Percentiles rank a stretch among this genome's conserved stretches.
Evolutionary conservation across 2,888 invertebrate species (phyloP).

Genomic region (Cheilosia variabilis): DNA sequence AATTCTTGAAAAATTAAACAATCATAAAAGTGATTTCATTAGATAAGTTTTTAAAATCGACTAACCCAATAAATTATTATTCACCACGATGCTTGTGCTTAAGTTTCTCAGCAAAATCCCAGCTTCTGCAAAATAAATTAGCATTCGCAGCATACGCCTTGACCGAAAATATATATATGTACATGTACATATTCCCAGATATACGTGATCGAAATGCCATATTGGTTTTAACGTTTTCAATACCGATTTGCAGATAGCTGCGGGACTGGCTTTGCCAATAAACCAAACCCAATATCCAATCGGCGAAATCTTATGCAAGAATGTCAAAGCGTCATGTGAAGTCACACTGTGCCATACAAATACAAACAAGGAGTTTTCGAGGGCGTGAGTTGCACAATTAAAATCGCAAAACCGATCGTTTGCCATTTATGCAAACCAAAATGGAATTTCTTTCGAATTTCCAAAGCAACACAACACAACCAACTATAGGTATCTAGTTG

Average conservation of each 20-base stretch:
- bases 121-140: constrained; percentile 13
- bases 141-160: constrained; percentile 12
- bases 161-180: constrained; percentile 16
- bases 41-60: too few relatives aligned
- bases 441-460: background rate
- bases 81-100: background rate
- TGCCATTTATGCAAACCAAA: constrained; percentile 1
- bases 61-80: too few relatives aligned
- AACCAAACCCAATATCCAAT: constrained; percentile 34
- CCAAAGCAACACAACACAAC: background rate
- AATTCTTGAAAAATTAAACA: background rate
- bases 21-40: too few relatives aligned
- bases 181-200: constrained; percentile 1
- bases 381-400: constrained; percentile 71
- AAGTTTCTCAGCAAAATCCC: constrained; percentile 14
- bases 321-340: constrained; percentile 50
- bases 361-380: constrained; percentile 65
- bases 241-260: constrained; percentile 39
- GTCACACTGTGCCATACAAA: constrained; percentile 55
- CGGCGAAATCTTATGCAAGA: constrained; percentile 69
- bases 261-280: constrained; percentile 35
- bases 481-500: too few relatives aligned
- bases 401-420: background rate
- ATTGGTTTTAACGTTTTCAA: constrained; percentile 10
- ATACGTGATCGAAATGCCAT: constrained; percentile 64